Percentiles rank a stretch among this genome's conserved stretches.
phyloP scores from a whole-genome alignment of 2,888 invertebrate species.

The Anagyrus pseudococci region DNA sequence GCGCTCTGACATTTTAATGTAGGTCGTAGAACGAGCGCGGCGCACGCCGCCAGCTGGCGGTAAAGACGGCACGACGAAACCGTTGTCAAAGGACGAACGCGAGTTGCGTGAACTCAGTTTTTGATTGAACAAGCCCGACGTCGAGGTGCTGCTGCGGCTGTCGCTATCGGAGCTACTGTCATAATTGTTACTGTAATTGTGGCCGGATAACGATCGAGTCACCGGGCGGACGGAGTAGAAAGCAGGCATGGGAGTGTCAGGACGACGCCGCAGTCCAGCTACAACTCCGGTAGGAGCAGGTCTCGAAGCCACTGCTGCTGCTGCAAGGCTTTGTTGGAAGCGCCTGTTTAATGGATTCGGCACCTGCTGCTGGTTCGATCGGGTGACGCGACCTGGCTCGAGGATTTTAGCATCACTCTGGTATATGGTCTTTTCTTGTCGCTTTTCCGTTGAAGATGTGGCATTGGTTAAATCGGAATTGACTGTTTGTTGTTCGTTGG shows the following conservation, averaged over 20 bases:
- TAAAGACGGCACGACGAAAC: conserved; percentile 42
- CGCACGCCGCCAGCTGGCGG: conserved; percentile 21
- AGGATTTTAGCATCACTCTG: too few species aligned
- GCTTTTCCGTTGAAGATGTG: too few species aligned
- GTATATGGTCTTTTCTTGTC: too few species aligned
- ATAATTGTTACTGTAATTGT: conserved; percentile 18
- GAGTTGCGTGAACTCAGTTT: conserved; percentile 36
- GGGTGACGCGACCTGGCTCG: conserved; percentile 41
- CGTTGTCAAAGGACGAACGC: conserved; percentile 46
- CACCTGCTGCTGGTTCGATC: conserved; percentile 35
- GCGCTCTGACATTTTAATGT: conserved; percentile 35
- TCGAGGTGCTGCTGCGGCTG: neutral
- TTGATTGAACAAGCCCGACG: conserved; percentile 1
- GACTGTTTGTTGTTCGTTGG: neutral
- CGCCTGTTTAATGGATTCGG: conserved; percentile 22
- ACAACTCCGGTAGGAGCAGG: too few species aligned
- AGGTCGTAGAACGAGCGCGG: conserved; percentile 35
- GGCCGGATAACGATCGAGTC: conserved; percentile 33
- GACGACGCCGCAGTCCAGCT: conserved; percentile 40
- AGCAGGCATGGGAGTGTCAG: conserved; percentile 52
- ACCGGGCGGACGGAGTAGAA: conserved; percentile 39
- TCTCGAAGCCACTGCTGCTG: too few species aligned
- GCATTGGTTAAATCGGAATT: too few species aligned
- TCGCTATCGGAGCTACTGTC: conserved; percentile 17
- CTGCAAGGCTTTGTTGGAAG: neutral